These are phyloP conservation scores for Thamnophis elegans DNA, from an alignment of 2,797 vertebrate species.

Conservation along the genomic window DNA sequence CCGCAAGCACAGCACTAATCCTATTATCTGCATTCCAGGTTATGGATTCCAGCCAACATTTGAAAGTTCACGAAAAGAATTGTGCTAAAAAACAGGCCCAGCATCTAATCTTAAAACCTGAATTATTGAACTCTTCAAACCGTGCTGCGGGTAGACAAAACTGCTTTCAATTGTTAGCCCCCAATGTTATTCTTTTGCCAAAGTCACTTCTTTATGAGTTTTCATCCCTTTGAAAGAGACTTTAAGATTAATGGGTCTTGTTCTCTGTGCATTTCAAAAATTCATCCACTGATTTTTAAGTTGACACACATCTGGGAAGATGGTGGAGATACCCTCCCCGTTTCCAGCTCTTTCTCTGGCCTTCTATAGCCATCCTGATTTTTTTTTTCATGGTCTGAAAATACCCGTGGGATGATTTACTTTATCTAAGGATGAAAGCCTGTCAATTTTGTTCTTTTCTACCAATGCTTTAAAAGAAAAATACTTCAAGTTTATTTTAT, in stretches of 20 bases:
- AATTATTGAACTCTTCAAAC: background rate
- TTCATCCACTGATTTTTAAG: background rate
- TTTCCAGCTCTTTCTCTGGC: background rate
- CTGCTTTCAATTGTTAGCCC: background rate
- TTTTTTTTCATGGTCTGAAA: background rate
- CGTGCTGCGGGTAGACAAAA: background rate
- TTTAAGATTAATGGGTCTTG: background rate
- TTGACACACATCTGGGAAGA: background rate
- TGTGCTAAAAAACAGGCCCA: background rate
- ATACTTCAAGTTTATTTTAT: background rate
- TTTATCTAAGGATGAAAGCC: background rate
- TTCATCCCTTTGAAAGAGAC: background rate
- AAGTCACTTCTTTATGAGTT: background rate
- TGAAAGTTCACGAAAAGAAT: background rate
- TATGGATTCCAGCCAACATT: background rate
- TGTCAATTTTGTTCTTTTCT: background rate
- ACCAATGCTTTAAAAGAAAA: background rate
- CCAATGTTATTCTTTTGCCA: background rate
- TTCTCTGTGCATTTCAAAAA: background rate
- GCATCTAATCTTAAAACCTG: background rate
- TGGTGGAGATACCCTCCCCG: too few relatives aligned
- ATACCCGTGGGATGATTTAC: background rate
- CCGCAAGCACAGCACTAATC: background rate
- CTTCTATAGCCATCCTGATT: too few relatives aligned
- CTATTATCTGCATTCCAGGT: background rate